These are phyloP conservation scores for Cyprinodon tularosa DNA, from an alignment of 2,113 vertebrate genomes.

Conservation along the genomic window DNA sequence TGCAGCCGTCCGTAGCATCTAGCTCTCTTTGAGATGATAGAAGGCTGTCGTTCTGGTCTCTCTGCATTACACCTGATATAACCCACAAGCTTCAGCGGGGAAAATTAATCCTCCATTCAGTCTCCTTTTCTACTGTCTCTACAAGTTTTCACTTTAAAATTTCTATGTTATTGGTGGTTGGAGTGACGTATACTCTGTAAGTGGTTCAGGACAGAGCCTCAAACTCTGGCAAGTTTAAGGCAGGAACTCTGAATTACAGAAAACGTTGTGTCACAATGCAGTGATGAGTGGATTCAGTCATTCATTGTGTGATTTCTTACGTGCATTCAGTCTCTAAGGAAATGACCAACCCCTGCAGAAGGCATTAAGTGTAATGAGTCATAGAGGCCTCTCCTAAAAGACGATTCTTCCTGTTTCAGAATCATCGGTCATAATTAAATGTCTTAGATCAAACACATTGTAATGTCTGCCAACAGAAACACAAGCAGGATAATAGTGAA, in stretches of 20 bases:
- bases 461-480: no score
- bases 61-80: slow-evolving; percentile 27
- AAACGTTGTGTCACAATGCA: slow-evolving; percentile 10
- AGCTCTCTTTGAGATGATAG: slow-evolving; percentile 23
- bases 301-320: no score
- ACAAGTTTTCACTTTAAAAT: slow-evolving; percentile 51
- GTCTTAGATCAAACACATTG: no score
- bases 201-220: slow-evolving; percentile 21
- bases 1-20: neutral
- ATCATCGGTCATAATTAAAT: no score
- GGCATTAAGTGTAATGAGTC: no score
- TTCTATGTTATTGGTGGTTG: slow-evolving; percentile 39
- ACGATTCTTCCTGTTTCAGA: no score
- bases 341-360: no score
- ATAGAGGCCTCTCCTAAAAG: no score
- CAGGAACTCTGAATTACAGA: slow-evolving; percentile 35
- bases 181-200: neutral
- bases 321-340: no score
- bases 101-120: slow-evolving; percentile 41
- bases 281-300: no score
- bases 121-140: slow-evolving; percentile 33
- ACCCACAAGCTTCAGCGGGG: slow-evolving; percentile 17
- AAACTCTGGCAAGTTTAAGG: slow-evolving; percentile 23
- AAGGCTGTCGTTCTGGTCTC: slow-evolving; percentile 34
- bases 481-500: no score